Percentiles rank a stretch among this genome's conserved stretches.
phyloP scores from a whole-genome alignment of 2,888 invertebrate species.

The Lepetodrilus schrolli region DNA sequence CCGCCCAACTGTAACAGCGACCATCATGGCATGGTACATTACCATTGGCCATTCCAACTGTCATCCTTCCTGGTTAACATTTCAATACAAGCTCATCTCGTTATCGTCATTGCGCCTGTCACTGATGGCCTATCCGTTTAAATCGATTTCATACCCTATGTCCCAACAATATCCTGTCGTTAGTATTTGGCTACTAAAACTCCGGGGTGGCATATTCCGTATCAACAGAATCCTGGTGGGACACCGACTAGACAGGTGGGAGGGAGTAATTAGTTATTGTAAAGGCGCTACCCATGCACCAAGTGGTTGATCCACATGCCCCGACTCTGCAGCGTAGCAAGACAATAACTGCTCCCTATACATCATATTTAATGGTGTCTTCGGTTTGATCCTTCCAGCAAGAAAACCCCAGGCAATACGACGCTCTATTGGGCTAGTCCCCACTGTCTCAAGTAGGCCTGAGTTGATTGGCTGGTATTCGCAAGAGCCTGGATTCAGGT shows the following conservation, averaged over 20 bases:
- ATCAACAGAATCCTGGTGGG: neutral
- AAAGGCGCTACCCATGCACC: neutral
- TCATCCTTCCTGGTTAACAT: too few relatives aligned
- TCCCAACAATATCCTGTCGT: neutral
- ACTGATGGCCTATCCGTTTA: neutral
- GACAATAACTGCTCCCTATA: slow-evolving; percentile 19
- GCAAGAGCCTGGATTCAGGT: slow-evolving; percentile 20
- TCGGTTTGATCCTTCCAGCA: neutral
- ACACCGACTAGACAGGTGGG: neutral
- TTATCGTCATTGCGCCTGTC: neutral
- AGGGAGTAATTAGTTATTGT: neutral
- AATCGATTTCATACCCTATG: slow-evolving; percentile 5
- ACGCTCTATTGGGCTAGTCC: neutral
- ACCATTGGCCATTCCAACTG: too few relatives aligned
- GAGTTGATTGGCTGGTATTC: neutral
- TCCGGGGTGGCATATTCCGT: neutral
- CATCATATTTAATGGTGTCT: slow-evolving; percentile 4
- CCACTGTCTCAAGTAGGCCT: neutral
- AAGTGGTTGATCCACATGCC: slow-evolving; percentile 10
- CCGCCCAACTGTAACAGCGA: too few relatives aligned
- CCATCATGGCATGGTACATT: too few relatives aligned
- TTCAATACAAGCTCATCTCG: too few relatives aligned
- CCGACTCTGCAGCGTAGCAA: neutral
- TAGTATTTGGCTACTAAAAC: neutral
- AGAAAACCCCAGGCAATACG: neutral